phyloP scores from a whole-genome alignment of 2,113 vertebrate genomes.

The Apus apus region DNA sequence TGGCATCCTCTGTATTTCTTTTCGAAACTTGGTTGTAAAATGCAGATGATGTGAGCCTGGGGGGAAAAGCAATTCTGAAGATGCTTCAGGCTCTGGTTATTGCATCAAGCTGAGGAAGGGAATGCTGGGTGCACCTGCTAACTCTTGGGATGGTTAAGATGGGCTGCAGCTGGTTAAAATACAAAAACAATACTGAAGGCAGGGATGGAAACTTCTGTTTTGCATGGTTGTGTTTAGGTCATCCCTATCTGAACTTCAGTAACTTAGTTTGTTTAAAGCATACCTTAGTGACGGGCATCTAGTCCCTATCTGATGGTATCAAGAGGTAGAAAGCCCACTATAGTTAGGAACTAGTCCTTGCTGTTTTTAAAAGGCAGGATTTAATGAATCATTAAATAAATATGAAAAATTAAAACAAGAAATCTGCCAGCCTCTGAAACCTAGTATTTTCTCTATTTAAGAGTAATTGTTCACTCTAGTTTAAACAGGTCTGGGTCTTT shows the following conservation, averaged over 20 bases:
- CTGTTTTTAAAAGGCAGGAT: neutral
- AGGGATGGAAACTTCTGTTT: neutral
- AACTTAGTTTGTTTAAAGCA: neutral
- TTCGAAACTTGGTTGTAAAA: neutral
- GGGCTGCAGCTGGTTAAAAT: neutral
- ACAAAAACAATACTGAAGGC: neutral
- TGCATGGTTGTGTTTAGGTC: neutral
- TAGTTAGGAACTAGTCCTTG: neutral
- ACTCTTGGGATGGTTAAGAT: neutral
- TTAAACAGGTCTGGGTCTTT: neutral
- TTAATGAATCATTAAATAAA: neutral
- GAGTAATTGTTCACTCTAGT: neutral
- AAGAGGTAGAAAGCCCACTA: neutral
- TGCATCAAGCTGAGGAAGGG: neutral
- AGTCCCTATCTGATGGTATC: neutral
- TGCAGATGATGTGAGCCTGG: fast-evolving
- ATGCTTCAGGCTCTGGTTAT: neutral
- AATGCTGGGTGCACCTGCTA: neutral
- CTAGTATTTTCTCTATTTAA: neutral
- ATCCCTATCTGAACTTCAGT: neutral
- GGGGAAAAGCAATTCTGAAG: neutral
- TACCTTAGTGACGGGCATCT: neutral
- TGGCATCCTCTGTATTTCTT: neutral
- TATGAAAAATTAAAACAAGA: neutral
- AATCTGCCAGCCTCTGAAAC: neutral